Evolutionary conservation across 2,113 vertebrate genomes (phyloP).

Genomic region (Apistogramma diplotaenia): DNA sequence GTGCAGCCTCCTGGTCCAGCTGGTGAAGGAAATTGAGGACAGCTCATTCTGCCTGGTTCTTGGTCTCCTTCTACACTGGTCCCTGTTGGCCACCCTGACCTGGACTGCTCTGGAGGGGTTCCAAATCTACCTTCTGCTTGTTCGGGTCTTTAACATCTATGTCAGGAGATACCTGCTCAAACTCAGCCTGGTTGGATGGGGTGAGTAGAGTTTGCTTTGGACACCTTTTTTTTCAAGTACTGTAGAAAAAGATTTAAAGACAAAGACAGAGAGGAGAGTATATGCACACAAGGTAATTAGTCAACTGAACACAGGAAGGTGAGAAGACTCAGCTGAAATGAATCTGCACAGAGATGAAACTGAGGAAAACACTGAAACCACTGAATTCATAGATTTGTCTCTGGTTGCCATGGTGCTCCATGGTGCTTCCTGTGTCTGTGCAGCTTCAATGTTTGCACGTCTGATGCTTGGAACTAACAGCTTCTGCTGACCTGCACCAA

Average conservation of each 20-base stretch:
- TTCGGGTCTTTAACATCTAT: conserved; percentile 76
- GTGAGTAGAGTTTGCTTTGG: conserved; percentile 45
- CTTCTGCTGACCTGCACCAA: neutral
- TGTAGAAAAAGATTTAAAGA: neutral
- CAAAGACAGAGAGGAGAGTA: neutral
- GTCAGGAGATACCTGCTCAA: conserved; percentile 74
- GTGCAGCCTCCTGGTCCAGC: conserved; percentile 20
- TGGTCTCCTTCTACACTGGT: conserved; percentile 71
- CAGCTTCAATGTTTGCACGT: neutral
- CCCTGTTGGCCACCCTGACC: conserved; percentile 67
- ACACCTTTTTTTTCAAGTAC: neutral
- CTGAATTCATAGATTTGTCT: neutral
- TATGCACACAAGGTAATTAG: neutral
- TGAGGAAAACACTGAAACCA: neutral
- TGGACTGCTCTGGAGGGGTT: conserved; percentile 76
- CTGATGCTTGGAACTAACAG: no score
- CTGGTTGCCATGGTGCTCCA: neutral
- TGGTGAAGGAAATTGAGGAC: fast-evolving
- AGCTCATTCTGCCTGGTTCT: conserved; percentile 51
- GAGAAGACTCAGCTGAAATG: neutral
- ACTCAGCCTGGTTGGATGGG: conserved; percentile 73
- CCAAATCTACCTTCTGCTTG: conserved; percentile 73
- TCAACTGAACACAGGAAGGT: neutral
- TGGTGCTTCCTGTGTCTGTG: neutral
- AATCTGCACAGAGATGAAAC: neutral